These are phyloP conservation scores for Popillia japonica DNA, from an alignment of 1,140 invertebrate genomes.

Conservation along the genomic window DNA sequence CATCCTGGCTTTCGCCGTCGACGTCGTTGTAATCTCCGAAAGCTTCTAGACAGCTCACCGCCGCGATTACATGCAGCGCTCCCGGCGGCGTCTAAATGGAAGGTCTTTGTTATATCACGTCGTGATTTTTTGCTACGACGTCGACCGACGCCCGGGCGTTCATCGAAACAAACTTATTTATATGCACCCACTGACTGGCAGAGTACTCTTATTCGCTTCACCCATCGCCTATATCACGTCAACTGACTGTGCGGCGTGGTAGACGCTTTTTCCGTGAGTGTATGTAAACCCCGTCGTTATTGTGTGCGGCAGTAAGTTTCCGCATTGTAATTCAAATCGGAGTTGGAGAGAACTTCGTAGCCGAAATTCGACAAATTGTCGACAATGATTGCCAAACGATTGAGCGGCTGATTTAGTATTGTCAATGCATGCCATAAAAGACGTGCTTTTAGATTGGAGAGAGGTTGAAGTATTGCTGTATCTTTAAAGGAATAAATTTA, in stretches of 20 bases:
- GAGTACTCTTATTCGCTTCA: neutral
- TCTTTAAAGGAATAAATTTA: no score
- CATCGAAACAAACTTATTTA: slow-evolving; percentile 36
- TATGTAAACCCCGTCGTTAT: slow-evolving; percentile 4
- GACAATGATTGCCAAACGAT: neutral
- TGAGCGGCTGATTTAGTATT: neutral
- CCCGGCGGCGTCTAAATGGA: slow-evolving; percentile 44
- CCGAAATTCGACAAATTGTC: slow-evolving; percentile 25
- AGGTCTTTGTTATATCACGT: slow-evolving; percentile 34
- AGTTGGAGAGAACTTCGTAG: neutral
- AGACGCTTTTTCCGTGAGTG: neutral
- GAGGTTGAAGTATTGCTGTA: no score
- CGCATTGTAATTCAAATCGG: slow-evolving; percentile 29
- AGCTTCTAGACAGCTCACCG: slow-evolving; percentile 46
- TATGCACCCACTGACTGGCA: slow-evolving; percentile 11
- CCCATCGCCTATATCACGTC: neutral
- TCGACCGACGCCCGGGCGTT: slow-evolving; percentile 2
- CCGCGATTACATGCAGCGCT: slow-evolving; percentile 44
- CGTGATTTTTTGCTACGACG: slow-evolving; percentile 26
- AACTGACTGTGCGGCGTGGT: neutral
- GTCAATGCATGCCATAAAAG: no score
- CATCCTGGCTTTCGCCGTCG: slow-evolving; percentile 49
- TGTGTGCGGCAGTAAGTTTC: neutral
- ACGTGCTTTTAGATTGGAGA: no score
- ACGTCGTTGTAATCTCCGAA: slow-evolving; percentile 51